These are phyloP conservation scores for Promerops cafer DNA, from an alignment of 2,113 vertebrate species.

Conservation along the genomic window DNA sequence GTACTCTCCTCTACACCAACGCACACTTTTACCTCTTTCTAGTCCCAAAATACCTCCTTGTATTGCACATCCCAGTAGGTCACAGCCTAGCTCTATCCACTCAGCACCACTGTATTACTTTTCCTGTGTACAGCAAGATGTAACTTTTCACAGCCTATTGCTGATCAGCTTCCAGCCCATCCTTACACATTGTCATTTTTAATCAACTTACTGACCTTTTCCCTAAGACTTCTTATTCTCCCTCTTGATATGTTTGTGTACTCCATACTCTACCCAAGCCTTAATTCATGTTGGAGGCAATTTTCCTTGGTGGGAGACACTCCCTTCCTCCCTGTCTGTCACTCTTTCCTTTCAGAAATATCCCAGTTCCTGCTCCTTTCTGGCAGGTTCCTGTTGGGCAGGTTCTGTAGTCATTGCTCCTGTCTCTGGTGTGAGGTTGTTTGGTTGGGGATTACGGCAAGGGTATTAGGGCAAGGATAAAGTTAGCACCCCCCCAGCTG, in stretches of 20 bases:
- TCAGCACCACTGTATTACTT: not conserved
- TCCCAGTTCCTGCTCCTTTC: not conserved
- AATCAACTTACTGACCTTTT: not conserved
- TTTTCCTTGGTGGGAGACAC: not conserved
- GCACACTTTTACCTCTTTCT: not conserved
- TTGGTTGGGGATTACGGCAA: not conserved
- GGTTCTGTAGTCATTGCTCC: not conserved
- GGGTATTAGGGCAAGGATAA: not conserved
- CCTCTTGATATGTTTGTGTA: not conserved
- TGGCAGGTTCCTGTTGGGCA: not conserved
- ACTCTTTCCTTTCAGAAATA: not conserved
- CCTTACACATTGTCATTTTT: not conserved
- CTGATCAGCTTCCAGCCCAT: not conserved
- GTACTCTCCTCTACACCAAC: not conserved
- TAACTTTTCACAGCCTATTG: not conserved
- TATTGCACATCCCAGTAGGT: not conserved
- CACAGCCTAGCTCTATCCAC: not conserved
- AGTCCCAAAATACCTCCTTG: not conserved
- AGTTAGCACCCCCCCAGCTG: rapidly evolving
- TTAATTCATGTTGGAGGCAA: not conserved
- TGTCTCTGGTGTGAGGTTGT: not conserved
- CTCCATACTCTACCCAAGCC: not conserved
- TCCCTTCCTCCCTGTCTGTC: not conserved
- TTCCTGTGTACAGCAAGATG: not conserved
- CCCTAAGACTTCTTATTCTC: not conserved